Percentiles rank a stretch among this genome's conserved stretches.
Conservation (phyloP, 2,888 invertebrate species). For the Pegoplata infirma region DNA sequence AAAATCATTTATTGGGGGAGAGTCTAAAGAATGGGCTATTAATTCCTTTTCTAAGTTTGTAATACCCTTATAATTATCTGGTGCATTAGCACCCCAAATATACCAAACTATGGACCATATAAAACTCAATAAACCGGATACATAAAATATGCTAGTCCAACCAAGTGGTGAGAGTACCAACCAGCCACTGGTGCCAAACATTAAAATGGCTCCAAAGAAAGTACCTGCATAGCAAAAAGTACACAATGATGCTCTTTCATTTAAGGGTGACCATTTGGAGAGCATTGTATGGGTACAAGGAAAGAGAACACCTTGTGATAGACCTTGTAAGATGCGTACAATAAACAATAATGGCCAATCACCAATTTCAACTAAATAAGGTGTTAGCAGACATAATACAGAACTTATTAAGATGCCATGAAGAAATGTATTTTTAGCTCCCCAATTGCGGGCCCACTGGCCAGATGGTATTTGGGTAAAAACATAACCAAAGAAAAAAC, state of each 20-base stretch:
- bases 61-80: slow-evolving; percentile 81
- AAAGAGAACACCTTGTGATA: slow-evolving; percentile 83
- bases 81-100: slow-evolving; percentile 83
- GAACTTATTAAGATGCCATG: slow-evolving; percentile 82
- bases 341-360: slow-evolving; percentile 81
- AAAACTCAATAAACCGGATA: slow-evolving; percentile 82
- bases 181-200: slow-evolving; percentile 84
- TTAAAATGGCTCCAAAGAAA: slow-evolving; percentile 87
- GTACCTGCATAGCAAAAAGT: slow-evolving; percentile 85
- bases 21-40: slow-evolving; percentile 82
- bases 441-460: slow-evolving; percentile 84
- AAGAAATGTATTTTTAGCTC: slow-evolving; percentile 82
- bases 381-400: slow-evolving; percentile 83
- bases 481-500: slow-evolving; percentile 85
- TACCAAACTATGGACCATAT: slow-evolving; percentile 82
- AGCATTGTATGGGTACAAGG: slow-evolving; percentile 84
- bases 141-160: slow-evolving; percentile 89
- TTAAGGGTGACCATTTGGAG: slow-evolving; percentile 84
- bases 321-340: slow-evolving; percentile 83
- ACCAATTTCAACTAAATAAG: slow-evolving; percentile 83
- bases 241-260: slow-evolving; percentile 83
- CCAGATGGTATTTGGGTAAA: slow-evolving; percentile 83
- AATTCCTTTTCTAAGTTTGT: slow-evolving; percentile 82
- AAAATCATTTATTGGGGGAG: slow-evolving; percentile 67
- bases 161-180: slow-evolving; percentile 84